Evolutionary conservation across 1,140 invertebrate genomes (phyloP), one percentile per base, ranked within the genome.

Genomic region (Matsumurasca onukii): DNA sequence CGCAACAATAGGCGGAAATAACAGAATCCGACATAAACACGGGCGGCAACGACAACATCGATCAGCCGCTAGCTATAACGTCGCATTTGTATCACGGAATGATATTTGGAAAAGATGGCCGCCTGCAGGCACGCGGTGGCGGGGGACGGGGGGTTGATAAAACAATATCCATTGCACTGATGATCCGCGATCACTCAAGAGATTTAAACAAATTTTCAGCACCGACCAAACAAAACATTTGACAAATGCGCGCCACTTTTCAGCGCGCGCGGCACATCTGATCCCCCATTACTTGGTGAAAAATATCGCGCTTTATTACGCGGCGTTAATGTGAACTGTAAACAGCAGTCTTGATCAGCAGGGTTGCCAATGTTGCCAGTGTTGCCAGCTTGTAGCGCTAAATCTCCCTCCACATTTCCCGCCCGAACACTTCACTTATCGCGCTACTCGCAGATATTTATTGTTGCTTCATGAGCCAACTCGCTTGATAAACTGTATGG

Each of bases 121-220:
- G 59, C 27, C 9, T 20, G 24, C n/a, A n/a, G n/a, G n/a, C n/a
- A 29, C 3, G 24, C 24, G 57, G 57, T 20, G 27, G 3, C 3
- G 59, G 29, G 59, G 17, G 59, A 31, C n/a, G 17, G 17, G 59
- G 29, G 59, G 31, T 29, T 31, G 59, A 63, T 63, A 55, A 57
- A 67, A 57, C 49, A 55, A 51, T 52, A 31, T 31, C 29, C 48
- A 67, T 52, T 31, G 49, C 66, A 15, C 48, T 67, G 66, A 67
- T 67, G 66, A 67, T 48, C 39, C 24, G 48, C 66, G 20, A 67
- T 67, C 66, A 67, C 48, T 67, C 66, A 67, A 51, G 45, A 67
- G 66, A 67, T 67, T 67, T 67, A 67, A 67, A 67, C 66, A 67
- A 67, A 67, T 67, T 67, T 67, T 67, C 66, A 65, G 64, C 63